Percentiles rank a stretch among this genome's conserved stretches.
phyloP scores from a whole-genome alignment of 1,140 invertebrate genomes.

The Coenobita brevimanus region DNA sequence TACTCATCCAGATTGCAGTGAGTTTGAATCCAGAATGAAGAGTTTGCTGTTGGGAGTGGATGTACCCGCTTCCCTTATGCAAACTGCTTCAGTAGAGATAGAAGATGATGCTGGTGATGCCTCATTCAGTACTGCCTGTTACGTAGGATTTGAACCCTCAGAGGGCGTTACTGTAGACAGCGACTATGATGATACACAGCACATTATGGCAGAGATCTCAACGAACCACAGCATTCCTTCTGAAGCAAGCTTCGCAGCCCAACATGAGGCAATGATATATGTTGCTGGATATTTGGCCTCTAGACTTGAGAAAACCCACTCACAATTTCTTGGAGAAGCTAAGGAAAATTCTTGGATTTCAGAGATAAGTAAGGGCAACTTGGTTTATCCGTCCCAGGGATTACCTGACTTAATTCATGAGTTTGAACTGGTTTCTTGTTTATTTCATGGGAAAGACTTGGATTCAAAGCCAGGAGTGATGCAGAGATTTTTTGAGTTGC shows the following conservation, averaged over 20 bases:
- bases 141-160: slow-evolving; percentile 8
- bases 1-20: slow-evolving; percentile 19
- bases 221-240: neutral
- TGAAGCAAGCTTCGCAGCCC: too few species aligned
- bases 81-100: neutral
- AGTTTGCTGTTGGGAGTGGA: slow-evolving; percentile 36
- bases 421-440: too few species aligned
- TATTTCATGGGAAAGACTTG: too few species aligned
- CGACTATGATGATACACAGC: neutral
- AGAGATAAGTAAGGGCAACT: neutral
- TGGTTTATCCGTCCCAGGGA: too few species aligned
- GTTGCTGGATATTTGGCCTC: slow-evolving; percentile 22
- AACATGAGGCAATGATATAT: slow-evolving; percentile 22
- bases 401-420: too few species aligned
- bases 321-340: slow-evolving; percentile 28
- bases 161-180: neutral
- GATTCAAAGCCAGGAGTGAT: too few species aligned
- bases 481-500: too few species aligned
- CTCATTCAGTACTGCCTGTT: slow-evolving; percentile 7
- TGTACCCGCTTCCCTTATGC: neutral
- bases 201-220: neutral
- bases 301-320: neutral
- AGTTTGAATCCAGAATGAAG: slow-evolving; percentile 32
- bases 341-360: slow-evolving; percentile 29
- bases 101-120: slow-evolving; percentile 4